These are phyloP conservation scores for Drosophila engyochracea DNA, from an alignment of 2,888 invertebrate genomes.

Conservation along the genomic window DNA sequence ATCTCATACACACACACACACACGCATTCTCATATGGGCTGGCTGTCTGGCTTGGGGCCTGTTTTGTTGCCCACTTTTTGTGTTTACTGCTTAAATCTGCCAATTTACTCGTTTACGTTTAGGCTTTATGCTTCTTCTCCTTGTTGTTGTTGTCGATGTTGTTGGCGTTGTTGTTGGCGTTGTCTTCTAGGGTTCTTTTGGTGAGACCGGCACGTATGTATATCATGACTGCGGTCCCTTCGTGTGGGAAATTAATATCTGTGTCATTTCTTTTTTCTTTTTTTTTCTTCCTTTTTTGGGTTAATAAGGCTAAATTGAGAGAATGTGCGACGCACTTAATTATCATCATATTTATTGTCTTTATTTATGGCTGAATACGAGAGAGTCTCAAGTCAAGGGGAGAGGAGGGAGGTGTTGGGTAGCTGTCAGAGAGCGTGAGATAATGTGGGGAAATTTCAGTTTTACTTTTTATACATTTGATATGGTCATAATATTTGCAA, in stretches of 20 bases:
- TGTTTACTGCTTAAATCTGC: conserved; percentile 82
- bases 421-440: conserved; percentile 3
- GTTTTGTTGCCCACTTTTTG: conserved; percentile 79
- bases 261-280: conserved; percentile 64
- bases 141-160: not conserved
- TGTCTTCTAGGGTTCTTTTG: conserved; percentile 24
- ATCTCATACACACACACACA: conserved; percentile 44
- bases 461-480: conserved; percentile 30
- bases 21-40: conserved; percentile 18
- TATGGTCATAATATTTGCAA: conserved; percentile 57
- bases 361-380: conserved; percentile 61
- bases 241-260: conserved; percentile 78
- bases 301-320: conserved; percentile 82
- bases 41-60: conserved; percentile 43
- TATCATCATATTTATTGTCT: conserved; percentile 82
- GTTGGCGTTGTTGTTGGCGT: conserved; percentile 9
- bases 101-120: conserved; percentile 81
- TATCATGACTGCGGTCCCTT: conserved; percentile 52
- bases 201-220: conserved; percentile 33
- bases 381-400: not conserved
- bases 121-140: conserved; percentile 65
- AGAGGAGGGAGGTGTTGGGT: not conserved
- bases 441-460: conserved; percentile 8
- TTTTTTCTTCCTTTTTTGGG: conserved; percentile 60
- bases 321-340: conserved; percentile 81